A percentile compares a stretch with the other conserved stretches of the same genome.
Conservation (phyloP, 2,888 invertebrate genomes). For the Eulithis testata region DNA sequence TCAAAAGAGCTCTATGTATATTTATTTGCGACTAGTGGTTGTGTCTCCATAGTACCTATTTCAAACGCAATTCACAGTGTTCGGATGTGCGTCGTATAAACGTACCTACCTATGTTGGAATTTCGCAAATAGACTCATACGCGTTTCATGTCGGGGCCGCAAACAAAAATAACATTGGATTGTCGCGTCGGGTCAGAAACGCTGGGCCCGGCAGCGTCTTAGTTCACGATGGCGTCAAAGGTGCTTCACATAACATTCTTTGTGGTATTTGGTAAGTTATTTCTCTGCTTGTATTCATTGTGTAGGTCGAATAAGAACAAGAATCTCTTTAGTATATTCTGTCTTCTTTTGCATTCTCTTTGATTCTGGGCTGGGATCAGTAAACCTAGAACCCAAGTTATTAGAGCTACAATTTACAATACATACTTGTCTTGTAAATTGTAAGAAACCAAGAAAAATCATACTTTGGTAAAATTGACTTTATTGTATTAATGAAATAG, state of each 20-base stretch:
- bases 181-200: slow-evolving; percentile 66
- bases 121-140: slow-evolving; percentile 76
- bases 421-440: too few species aligned
- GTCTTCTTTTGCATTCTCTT: too few species aligned
- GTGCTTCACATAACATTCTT: slow-evolving; percentile 54
- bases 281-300: neutral
- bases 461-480: too few species aligned
- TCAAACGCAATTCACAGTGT: slow-evolving; percentile 31
- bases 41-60: too few species aligned
- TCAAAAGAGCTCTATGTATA: neutral
- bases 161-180: slow-evolving; percentile 81
- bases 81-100: slow-evolving; percentile 75
- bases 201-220: slow-evolving; percentile 63
- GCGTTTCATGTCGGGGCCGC: slow-evolving; percentile 79
- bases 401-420: too few species aligned
- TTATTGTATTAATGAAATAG: too few species aligned
- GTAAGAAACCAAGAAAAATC: too few species aligned
- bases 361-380: too few species aligned
- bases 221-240: slow-evolving; percentile 59
- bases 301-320: too few species aligned
- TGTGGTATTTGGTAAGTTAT: slow-evolving; percentile 63
- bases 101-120: slow-evolving; percentile 67
- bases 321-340: too few species aligned
- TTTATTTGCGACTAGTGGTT: neutral
- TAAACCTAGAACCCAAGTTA: too few species aligned